These are phyloP conservation scores for Aporrectodea caliginosa DNA, from an alignment of 1,140 invertebrate genomes.

Conservation along the genomic window DNA sequence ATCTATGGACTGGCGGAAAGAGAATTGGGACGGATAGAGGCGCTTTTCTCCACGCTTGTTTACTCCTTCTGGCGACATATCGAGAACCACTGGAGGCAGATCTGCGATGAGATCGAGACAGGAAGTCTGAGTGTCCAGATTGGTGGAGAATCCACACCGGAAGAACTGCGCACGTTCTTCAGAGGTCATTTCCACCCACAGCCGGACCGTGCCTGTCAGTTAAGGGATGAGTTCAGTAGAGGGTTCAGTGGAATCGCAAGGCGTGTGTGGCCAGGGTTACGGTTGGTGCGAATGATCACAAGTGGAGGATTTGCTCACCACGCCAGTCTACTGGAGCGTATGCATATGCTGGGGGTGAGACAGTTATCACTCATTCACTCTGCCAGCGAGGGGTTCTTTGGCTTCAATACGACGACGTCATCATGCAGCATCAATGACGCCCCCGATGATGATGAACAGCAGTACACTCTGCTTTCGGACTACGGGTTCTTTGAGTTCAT, in stretches of 20 bases:
- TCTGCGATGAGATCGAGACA: conserved; percentile 11
- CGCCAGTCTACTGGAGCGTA: conserved; percentile 4
- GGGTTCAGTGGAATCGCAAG: too few relatives aligned
- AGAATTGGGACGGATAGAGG: conserved; percentile 30
- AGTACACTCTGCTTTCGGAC: conserved; percentile 17
- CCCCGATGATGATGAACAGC: too few relatives aligned
- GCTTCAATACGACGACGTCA: too few relatives aligned
- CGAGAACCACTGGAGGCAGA: conserved; percentile 7
- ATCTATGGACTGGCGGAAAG: conserved; percentile 16
- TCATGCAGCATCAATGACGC: too few relatives aligned
- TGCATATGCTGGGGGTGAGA: conserved; percentile 22
- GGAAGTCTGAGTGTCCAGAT: not conserved
- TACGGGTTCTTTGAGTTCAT: conserved; percentile 33
- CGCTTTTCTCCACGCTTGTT: conserved; percentile 27
- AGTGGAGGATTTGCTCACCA: conserved; percentile 28
- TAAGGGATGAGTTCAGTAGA: too few relatives aligned
- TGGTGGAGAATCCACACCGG: too few relatives aligned
- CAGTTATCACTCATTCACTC: conserved; percentile 26
- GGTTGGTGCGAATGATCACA: conserved; percentile 26
- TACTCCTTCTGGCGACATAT: conserved; percentile 28
- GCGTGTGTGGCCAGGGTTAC: conserved; percentile 24
- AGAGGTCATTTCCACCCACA: too few relatives aligned
- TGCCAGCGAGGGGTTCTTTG: too few relatives aligned
- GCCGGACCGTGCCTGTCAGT: too few relatives aligned
- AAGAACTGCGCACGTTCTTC: too few relatives aligned